Evolutionary conservation across 37 sponge, comb jelly and placozoan species (phyloP).

Genomic region (Geodia barretti): DNA sequence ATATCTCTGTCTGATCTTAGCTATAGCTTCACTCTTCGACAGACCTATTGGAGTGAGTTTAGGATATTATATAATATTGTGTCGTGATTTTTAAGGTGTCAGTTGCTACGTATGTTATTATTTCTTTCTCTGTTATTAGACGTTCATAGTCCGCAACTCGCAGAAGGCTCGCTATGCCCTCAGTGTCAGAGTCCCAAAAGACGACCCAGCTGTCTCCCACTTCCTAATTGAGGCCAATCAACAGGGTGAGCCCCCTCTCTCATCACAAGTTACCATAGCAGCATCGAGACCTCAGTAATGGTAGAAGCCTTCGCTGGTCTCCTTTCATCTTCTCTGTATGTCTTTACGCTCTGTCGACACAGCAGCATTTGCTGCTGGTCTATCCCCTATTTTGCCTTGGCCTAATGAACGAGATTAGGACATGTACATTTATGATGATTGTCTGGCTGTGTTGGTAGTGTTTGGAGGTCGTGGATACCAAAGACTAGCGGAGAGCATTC

Average conservation of each 20-base stretch:
- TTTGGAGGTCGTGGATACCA: too few species aligned
- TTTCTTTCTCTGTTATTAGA: conserved; percentile 38
- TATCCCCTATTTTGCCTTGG: too few species aligned
- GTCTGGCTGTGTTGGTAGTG: too few species aligned
- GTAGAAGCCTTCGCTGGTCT: too few species aligned
- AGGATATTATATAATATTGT: not conserved
- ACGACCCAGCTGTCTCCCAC: conserved; percentile 73
- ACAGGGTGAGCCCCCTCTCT: conserved; percentile 42
- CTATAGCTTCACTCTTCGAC: conserved; percentile 52
- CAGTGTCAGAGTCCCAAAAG: conserved; percentile 46
- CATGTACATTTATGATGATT: too few species aligned
- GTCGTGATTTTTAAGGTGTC: not conserved
- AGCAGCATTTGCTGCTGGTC: too few species aligned
- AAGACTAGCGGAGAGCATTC: too few species aligned
- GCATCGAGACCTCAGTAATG: too few species aligned
- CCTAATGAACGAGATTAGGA: too few species aligned
- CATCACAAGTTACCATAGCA: too few species aligned
- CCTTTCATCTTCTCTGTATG: too few species aligned
- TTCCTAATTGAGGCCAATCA: conserved; percentile 63
- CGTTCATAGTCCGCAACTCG: conserved; percentile 75
- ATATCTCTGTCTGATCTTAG: conserved; percentile 21
- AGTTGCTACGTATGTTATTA: not conserved
- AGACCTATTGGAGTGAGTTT: conserved; percentile 67
- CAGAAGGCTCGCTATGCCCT: conserved; percentile 73
- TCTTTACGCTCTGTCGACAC: too few species aligned